These are phyloP conservation scores for Andrena marginata DNA, from an alignment of 2,888 invertebrate genomes.

Conservation along the genomic window DNA sequence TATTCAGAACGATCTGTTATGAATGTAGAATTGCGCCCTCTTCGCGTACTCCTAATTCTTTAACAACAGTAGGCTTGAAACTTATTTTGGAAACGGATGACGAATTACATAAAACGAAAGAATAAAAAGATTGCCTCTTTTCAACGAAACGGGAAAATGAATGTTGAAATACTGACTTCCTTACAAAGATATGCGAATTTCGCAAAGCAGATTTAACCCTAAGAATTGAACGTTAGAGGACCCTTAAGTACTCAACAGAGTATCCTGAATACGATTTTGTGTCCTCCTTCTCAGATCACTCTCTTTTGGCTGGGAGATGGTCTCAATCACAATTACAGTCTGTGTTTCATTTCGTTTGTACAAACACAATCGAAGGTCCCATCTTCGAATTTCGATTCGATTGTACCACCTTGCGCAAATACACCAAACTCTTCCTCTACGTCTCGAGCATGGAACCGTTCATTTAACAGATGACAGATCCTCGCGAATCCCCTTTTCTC, in stretches of 20 bases:
- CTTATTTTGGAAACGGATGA: too few species aligned
- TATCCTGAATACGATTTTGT: constrained; percentile 34
- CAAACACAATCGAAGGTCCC: background rate
- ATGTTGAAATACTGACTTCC: too few species aligned
- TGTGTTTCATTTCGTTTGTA: constrained; percentile 14
- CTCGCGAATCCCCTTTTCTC: background rate
- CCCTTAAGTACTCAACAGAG: background rate
- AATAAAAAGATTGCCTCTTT: background rate
- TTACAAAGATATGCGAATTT: too few species aligned
- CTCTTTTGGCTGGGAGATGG: constrained; percentile 6
- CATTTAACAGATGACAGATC: constrained; percentile 12
- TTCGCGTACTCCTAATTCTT: background rate
- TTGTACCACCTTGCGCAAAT: constrained; percentile 44
- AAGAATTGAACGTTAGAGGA: background rate
- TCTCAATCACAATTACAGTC: constrained; percentile 16
- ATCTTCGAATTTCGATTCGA: constrained; percentile 19
- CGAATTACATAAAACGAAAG: background rate
- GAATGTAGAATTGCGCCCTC: background rate
- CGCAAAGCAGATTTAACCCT: too few species aligned
- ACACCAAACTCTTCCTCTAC: background rate
- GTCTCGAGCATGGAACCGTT: constrained; percentile 1
- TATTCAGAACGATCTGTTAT: constrained; percentile 1
- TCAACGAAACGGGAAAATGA: background rate
- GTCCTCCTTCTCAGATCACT: background rate
- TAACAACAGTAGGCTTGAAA: too few species aligned